Evolutionary conservation across 2,888 invertebrate genomes (phyloP), one percentile per base, ranked within the genome.

Genomic region (Torymus aiolomorphi): DNA sequence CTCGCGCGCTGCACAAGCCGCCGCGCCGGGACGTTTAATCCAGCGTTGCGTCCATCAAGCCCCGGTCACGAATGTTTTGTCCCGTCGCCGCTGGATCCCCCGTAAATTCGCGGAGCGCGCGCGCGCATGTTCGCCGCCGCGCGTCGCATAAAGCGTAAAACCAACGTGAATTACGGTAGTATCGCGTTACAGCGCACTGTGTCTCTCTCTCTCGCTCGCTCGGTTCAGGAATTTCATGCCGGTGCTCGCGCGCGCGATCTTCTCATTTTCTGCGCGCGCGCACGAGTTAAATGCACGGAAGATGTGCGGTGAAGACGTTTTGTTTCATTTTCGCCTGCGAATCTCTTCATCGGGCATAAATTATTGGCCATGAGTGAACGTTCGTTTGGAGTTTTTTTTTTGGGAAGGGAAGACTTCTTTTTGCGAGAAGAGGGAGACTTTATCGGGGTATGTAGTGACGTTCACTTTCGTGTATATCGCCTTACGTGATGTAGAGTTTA

Each of bases 161-260:
- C 88, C 88, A 88, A 88, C 88, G 88, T 89, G 90, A 90, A 89
- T 90, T 90, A 89, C 89, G 89, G 88, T 89, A 88, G 89, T 89
- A 90, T 90, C 89, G 87, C 87, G 87, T 90, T 90, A 88, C 90
- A 87, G 83, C 84, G 79, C 83, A 82, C 83, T 85, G 82, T 82
- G 82, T 82, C 81, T 20, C 57, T 56, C 42, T 13, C 14, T 12
- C 56, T 16, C 24, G 11, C 20, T 11, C 57, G 13, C 24, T 20
- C 16, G 11, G 31, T 63, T 65, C 42, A 75, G 69, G 75, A 75
- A 75, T 75, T 79, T 71, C 59, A 61, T 20, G 54, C 1, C 2
- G 56, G 42, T 18, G 4, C n/a, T n/a, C n/a, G n/a, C n/a, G n/a
- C n/a, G n/a, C n/a, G n/a, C 59, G 72, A 72, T 78, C 72, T 67